phyloP scores from a whole-genome alignment of 2,888 invertebrate species.

The Acleris literana region DNA sequence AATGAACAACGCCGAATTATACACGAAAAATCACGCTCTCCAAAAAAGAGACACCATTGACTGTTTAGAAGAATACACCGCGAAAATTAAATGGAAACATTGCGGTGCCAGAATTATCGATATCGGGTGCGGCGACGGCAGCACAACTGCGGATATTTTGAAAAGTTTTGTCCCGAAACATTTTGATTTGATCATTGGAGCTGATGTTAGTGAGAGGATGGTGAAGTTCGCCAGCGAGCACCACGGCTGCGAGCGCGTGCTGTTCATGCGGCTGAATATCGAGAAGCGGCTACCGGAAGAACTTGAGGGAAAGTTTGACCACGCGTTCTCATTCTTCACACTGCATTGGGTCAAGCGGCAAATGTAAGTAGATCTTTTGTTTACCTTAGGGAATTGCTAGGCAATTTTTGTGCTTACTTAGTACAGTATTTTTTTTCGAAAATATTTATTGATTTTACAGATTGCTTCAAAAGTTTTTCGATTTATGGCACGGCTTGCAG shows the following conservation, averaged over 20 bases:
- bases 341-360: constrained; percentile 89
- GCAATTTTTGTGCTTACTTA: too few species aligned
- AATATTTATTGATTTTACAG: too few species aligned
- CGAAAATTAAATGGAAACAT: constrained; percentile 82
- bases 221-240: constrained; percentile 81
- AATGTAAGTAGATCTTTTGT: constrained; percentile 68
- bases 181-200: constrained; percentile 77
- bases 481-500: too few species aligned
- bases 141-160: constrained; percentile 85
- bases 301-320: constrained; percentile 78
- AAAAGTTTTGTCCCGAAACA: constrained; percentile 80
- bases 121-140: constrained; percentile 90
- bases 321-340: constrained; percentile 88
- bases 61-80: constrained; percentile 85
- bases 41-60: constrained; percentile 85
- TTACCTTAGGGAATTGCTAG: not conserved
- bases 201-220: constrained; percentile 87
- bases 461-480: too few species aligned
- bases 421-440: too few species aligned
- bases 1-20: constrained; percentile 87
- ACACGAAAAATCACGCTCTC: constrained; percentile 86
- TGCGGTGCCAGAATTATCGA: constrained; percentile 83
- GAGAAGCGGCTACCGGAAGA: constrained; percentile 68
- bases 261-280: constrained; percentile 81
- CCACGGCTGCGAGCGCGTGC: constrained; percentile 63